Base-by-base conservation (phyloP, 2,113 vertebrate species). In the Thamnophis sirtalis region DNA sequence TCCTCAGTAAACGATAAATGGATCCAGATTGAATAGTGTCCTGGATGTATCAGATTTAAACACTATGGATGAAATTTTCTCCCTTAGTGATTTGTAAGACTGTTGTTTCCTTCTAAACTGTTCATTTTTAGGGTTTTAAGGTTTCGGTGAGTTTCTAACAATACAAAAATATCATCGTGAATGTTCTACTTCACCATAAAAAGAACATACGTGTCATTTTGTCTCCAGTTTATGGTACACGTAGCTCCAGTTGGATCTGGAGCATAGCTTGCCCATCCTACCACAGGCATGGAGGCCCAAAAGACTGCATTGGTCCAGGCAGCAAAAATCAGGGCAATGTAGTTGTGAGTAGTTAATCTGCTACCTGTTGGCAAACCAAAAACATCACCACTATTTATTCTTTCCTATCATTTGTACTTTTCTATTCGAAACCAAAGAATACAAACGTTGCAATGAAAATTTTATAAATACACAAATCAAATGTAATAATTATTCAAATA, bases 171-270 rank as follows among this genome's bases (percentile, higher is more conserved):
- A 53, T 43, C 28, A 85, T 43, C 48, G 28, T 5, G 49, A 13
- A 53, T 17, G 56, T 28, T n/a, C 15, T 50, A 60, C 21, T 49
- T 63, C 38, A 84, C 17, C 17, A 80, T 53, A n/a, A 90, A 91
- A 68, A 80, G 17, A 9, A 94, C 99, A 98, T 97, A 99, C 99
- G 2, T 93, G 85, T 99, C 98, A 88, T 99, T 99, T 92, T 98
- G 97, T 93, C 98, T 97, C 99, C 99, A 99, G 93, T 99, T 99
- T 92, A 99, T 98, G 92, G 99, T 99, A 96, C 99, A 99, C 0
- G 99, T 99, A 5, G 99, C 99, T 92, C 99, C 99, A 2, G 99
- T 99, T 0, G 99, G 99, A 95, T 99, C 99, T 0, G 99, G 98
- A 88, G 98, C 98, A 0, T 99, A 99, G 93, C 98, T 96, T 50